Evolutionary conservation across 2,888 invertebrate species (phyloP), one percentile per base, ranked within the genome.

Genomic region (Stegana nigrithorax): DNA sequence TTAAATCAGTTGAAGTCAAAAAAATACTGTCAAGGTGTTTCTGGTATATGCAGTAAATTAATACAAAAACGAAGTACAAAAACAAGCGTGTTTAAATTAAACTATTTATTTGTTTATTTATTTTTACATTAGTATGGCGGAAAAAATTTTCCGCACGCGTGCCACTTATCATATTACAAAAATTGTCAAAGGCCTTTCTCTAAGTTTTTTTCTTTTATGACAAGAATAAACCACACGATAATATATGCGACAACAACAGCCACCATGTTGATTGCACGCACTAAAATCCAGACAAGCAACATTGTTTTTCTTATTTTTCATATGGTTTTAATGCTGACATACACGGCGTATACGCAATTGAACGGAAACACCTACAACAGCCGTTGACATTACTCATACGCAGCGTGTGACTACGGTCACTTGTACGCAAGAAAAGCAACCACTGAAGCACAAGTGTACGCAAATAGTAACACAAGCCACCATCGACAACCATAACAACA

Each of bases 301-400:
- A n/a, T n/a, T n/a, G n/a, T n/a, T n/a, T n/a, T 12, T 3, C 17
- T 42, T 42, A 39, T 39, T 12, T 39, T 6, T 39, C 17, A 42
- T 42, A 29, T 29, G 6, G 10, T 42, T 8, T n/a, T 42, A 12
- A 42, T 42, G 1, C 2, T 42, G 3, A n/a, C 45, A 12, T 26
- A 50, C 50, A 50, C 19, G 10, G 32, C 53, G 53, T 55, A 55
- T 55, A 55, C 53, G 53, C 36, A 32, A 55, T 55, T n/a, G n/a
- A n/a, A n/a, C n/a, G n/a, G 8, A n/a, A 6, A 51, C 2, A 32
- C n/a, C n/a, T 26, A 23, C 17, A 14, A 19, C 5, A 29, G 32
- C 32, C 32, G 36, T 55, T 55, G 36, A 55, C 17, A 32, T 55
- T 55, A 55, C 36, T 55, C 53, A 55, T 55, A 55, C 53, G 53